Evolutionary conservation across 2,888 invertebrate species (phyloP), one percentile per base, ranked within the genome.

Genomic region (Danaus chrysippus): DNA sequence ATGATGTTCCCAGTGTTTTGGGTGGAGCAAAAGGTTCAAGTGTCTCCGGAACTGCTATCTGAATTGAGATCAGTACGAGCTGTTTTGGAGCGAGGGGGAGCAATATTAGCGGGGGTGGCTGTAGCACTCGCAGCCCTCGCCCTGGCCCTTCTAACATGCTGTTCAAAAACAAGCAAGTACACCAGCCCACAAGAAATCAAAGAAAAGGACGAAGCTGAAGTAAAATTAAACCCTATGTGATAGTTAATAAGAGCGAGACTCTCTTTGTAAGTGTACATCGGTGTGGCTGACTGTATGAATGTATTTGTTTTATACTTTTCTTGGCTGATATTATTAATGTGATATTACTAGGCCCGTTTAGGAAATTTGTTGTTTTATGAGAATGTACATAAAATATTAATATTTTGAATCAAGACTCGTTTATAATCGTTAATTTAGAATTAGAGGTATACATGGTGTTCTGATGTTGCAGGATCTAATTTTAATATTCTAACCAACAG

Each of bases 1-100:
- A 91, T 94, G 69, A 93, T 93, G 76, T 93, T 96, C 71, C 96
- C 96, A 0, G 92, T 95, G 61, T 91, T 96, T 64, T 96, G 96
- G 96, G 94, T 96, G 72, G 93, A 95, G 73, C 93, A 96, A 76
- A 92, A 87, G 62, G 95, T 94, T 1, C 79, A 83, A 12, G 87
- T 95, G 0, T 92, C 93, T 0, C 88, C 92, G 0, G 83, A 91
- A 0, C 76, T 95, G 56, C 86, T 93, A 0, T 76, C 82, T 0
- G 92, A 93, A 58, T 78, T 96, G n/a, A 71, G 78, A 0, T 66
- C 74, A 42, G 87, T 85, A 1, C 80, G 88, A 17, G 69, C 77
- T 23, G 73, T 86, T 1, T 66, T 78, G 1, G 89, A 89, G 61
- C 90, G 90, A 89, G 91, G 91, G 5, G 80, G 81, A 0, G 76